phyloP scores from a whole-genome alignment of 2,888 invertebrate species.

The Acanthacorydalis orientalis region DNA sequence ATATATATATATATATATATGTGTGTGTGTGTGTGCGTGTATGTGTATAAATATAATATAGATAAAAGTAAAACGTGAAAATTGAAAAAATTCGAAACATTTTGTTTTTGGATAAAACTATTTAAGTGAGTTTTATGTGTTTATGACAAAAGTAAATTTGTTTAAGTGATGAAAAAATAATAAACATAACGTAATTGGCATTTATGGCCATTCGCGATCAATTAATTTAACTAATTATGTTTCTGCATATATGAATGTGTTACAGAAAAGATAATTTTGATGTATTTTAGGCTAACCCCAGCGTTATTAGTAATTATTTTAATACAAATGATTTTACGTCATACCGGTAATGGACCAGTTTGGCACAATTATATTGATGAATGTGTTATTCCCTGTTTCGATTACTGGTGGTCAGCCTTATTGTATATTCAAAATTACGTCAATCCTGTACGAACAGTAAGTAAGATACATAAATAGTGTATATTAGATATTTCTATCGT shows the following conservation, averaged over 20 bases:
- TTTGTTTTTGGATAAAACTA: too few relatives aligned
- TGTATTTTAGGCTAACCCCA: background rate
- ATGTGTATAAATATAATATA: too few relatives aligned
- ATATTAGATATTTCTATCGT: background rate
- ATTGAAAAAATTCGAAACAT: too few relatives aligned
- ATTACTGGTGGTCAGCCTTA: background rate
- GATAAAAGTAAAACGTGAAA: too few relatives aligned
- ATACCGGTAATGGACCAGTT: background rate
- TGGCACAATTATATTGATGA: background rate
- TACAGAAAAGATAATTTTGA: background rate
- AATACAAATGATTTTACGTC: background rate
- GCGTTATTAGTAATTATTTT: background rate
- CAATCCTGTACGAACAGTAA: background rate
- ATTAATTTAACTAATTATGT: background rate
- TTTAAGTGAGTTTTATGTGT: too few relatives aligned
- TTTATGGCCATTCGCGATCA: background rate
- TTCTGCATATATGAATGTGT: background rate
- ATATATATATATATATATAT: background rate
- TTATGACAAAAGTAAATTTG: too few relatives aligned
- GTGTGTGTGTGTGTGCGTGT: too few relatives aligned
- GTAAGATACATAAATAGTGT: background rate
- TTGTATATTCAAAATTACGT: conserved; percentile 1
- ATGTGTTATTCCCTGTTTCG: background rate
- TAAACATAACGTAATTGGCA: too few relatives aligned
- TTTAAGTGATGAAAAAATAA: too few relatives aligned